Conservation (phyloP, 1,140 invertebrate species). For the Drosophila parvula region DNA sequence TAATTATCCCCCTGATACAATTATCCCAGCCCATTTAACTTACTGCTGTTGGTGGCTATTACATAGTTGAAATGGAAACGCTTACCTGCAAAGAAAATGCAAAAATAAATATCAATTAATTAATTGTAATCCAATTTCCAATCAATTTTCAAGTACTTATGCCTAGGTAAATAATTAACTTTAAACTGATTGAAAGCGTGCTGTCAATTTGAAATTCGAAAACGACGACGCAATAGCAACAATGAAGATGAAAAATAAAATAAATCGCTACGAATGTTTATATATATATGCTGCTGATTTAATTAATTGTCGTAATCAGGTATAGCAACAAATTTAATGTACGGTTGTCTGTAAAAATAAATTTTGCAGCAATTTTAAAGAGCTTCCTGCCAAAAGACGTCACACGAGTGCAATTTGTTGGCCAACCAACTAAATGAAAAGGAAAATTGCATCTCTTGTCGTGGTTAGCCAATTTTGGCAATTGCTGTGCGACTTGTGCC, state of each 20-base stretch:
- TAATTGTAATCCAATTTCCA: slow-evolving; percentile 41
- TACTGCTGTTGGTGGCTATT: slow-evolving; percentile 25
- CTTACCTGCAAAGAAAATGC: slow-evolving; percentile 71
- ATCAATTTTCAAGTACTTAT: slow-evolving; percentile 54
- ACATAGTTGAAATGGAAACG: slow-evolving; percentile 39
- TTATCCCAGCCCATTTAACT: slow-evolving; percentile 29
- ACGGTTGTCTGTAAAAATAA: slow-evolving; percentile 31
- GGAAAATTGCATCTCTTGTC: slow-evolving; percentile 53
- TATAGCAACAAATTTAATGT: slow-evolving; percentile 28
- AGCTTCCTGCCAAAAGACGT: slow-evolving; percentile 41
- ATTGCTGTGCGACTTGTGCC: slow-evolving; percentile 24
- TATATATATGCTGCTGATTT: slow-evolving; percentile 21
- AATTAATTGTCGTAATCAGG: slow-evolving; percentile 57
- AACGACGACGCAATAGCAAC: slow-evolving; percentile 49
- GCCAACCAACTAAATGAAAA: slow-evolving; percentile 47
- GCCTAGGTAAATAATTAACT: slow-evolving; percentile 48
- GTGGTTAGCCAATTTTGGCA: slow-evolving; percentile 41
- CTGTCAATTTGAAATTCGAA: slow-evolving; percentile 29
- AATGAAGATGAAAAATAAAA: slow-evolving; percentile 33
- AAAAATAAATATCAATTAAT: slow-evolving; percentile 65
- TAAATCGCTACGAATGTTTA: slow-evolving; percentile 3
- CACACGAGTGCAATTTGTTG: slow-evolving; percentile 42
- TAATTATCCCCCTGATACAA: slow-evolving; percentile 5
- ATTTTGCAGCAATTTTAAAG: slow-evolving; percentile 30
- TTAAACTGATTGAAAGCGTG: slow-evolving; percentile 22